A percentile compares a stretch with the other conserved stretches of the same genome.
Conservation (phyloP, 2,888 invertebrate genomes). For the Priapulus caudatus region DNA sequence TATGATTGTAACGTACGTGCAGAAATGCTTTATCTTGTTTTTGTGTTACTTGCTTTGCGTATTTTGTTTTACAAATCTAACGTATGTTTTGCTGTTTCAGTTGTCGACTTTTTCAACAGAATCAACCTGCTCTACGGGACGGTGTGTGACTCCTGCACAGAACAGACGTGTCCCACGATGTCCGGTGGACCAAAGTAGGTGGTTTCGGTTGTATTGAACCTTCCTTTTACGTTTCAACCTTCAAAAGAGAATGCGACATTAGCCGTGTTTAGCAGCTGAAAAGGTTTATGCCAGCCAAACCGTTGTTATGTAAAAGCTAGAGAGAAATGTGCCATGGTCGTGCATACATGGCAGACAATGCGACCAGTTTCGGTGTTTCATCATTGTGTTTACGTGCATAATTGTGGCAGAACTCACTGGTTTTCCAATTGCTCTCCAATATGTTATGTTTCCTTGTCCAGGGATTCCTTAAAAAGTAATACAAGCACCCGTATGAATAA, state of each 20-base stretch:
- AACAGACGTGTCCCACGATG: slow-evolving; percentile 74
- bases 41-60: slow-evolving; percentile 6
- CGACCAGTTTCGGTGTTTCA: too few relatives aligned
- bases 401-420: too few relatives aligned
- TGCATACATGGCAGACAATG: too few relatives aligned
- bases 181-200: slow-evolving; percentile 61
- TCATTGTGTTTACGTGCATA: too few relatives aligned
- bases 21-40: too few relatives aligned
- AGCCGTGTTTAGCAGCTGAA: not conserved
- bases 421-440: too few relatives aligned
- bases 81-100: slow-evolving; percentile 47
- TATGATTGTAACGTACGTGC: too few relatives aligned
- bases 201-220: slow-evolving; percentile 4
- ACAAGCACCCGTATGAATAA: too few relatives aligned
- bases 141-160: slow-evolving; percentile 63
- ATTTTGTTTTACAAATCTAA: slow-evolving; percentile 5
- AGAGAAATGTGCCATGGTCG: not conserved
- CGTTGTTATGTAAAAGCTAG: not conserved
- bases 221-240: too few relatives aligned
- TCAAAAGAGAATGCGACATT: not conserved
- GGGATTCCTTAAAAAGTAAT: too few relatives aligned
- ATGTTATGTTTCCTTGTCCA: too few relatives aligned
- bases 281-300: not conserved
- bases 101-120: slow-evolving; percentile 85
- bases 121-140: slow-evolving; percentile 85